These are phyloP conservation scores for Spinus olivaceus DNA, from an alignment of 2,797 vertebrate genomes.

Conservation along the genomic window DNA sequence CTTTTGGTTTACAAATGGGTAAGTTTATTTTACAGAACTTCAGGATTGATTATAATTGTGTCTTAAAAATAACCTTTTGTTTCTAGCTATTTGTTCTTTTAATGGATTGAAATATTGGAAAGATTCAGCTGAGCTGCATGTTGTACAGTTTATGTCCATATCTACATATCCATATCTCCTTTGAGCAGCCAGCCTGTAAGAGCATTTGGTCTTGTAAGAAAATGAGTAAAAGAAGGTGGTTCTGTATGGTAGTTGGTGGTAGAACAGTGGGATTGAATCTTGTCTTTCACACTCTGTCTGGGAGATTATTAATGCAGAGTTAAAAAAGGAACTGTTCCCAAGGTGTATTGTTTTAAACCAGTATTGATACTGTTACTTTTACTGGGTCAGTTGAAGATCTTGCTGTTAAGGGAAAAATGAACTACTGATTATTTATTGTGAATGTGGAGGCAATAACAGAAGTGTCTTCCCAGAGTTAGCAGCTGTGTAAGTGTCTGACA, in stretches of 20 bases:
- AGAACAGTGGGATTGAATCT: not conserved
- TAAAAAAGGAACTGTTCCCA: not conserved
- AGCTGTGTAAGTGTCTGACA: not conserved
- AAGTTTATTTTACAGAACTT: not conserved
- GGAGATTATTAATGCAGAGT: not conserved
- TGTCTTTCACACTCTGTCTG: not conserved
- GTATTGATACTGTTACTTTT: not conserved
- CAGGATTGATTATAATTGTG: not conserved
- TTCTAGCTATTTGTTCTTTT: not conserved
- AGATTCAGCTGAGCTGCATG: not conserved
- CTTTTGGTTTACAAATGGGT: not conserved
- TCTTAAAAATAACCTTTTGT: not conserved
- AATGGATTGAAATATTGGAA: not conserved
- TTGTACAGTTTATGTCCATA: not conserved
- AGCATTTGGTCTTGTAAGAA: not conserved
- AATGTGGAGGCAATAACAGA: not conserved
- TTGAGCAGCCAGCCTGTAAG: fast-evolving
- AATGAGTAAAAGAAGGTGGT: not conserved
- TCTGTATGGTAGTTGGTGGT: not conserved
- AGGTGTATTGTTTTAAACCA: not conserved
- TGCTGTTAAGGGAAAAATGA: not conserved
- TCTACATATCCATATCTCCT: not conserved
- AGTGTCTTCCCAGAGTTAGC: not conserved
- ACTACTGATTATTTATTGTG: not conserved
- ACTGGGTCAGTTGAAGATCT: not conserved